Conservation (phyloP, 2,888 invertebrate genomes). For the Iselma pallidipennis region DNA sequence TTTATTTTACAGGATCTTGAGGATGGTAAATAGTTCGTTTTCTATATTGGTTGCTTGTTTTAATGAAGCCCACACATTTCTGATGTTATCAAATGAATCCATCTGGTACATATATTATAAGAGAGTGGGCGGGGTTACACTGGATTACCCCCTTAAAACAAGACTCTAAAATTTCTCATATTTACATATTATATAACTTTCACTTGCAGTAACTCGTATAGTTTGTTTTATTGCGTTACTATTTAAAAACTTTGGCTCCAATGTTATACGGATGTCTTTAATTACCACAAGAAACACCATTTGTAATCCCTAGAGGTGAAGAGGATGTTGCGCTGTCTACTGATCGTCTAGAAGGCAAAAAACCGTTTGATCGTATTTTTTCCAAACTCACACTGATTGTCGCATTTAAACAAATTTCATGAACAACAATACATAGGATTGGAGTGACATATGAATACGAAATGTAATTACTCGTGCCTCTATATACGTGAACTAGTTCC, state of each 20-base stretch:
- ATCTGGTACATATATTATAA: neutral
- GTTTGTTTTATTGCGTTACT: too few relatives aligned
- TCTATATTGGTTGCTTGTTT: neutral
- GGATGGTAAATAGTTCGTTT: too few relatives aligned
- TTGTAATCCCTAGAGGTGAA: neutral
- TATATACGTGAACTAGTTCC: neutral
- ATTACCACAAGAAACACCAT: neutral
- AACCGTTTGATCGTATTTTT: too few relatives aligned
- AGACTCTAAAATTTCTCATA: neutral
- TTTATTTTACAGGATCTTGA: neutral
- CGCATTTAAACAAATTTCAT: slow-evolving; percentile 32
- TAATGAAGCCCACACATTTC: neutral
- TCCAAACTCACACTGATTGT: too few relatives aligned
- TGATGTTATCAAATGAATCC: neutral
- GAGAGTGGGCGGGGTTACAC: neutral
- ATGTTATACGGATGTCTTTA: neutral
- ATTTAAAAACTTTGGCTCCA: too few relatives aligned
- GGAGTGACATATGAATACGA: slow-evolving; percentile 33
- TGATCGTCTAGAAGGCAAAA: neutral
- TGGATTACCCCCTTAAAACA: neutral
- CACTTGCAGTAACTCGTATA: too few relatives aligned
- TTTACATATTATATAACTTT: too few relatives aligned
- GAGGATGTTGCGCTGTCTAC: neutral
- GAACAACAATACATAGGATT: slow-evolving; percentile 24
- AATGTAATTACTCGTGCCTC: slow-evolving; percentile 38